Percentiles rank a stretch among this genome's conserved stretches.
Evolutionary conservation across 2,888 invertebrate species (phyloP).

Genomic region (Acanthosepion esculentum): DNA sequence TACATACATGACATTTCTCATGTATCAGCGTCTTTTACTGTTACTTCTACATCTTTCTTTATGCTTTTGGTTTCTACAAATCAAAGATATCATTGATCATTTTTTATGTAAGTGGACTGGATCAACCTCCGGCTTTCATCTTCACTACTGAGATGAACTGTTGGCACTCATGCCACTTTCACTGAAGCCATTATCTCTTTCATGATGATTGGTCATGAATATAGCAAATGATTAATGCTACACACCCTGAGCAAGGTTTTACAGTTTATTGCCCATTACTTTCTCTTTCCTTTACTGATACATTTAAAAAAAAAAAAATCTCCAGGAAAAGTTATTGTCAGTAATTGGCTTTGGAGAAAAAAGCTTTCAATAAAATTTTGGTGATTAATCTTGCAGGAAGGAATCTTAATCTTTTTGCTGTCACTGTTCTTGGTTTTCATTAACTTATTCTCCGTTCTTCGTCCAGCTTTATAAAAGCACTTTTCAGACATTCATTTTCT

Average conservation of each 20-base stretch:
- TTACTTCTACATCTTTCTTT: not conserved
- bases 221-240: not conserved
- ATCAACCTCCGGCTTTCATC: not conserved
- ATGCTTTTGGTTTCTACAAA: not conserved
- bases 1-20: not conserved
- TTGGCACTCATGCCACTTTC: not conserved
- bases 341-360: not conserved
- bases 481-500: too few relatives aligned
- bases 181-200: not conserved
- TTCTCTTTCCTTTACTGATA: not conserved
- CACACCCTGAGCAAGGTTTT: not conserved
- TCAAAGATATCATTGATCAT: not conserved
- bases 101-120: constrained; percentile 7
- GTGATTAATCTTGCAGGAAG: not conserved
- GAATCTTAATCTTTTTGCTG: not conserved
- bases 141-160: not conserved
- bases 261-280: not conserved
- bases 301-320: not conserved
- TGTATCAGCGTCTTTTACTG: not conserved
- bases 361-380: not conserved
- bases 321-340: not conserved
- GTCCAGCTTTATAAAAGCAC: too few relatives aligned
- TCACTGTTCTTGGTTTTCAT: too few relatives aligned
- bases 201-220: not conserved
- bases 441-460: not conserved